These are phyloP conservation scores for Plectrocnemia conspersa DNA, from an alignment of 1,140 invertebrate species.

Conservation along the genomic window DNA sequence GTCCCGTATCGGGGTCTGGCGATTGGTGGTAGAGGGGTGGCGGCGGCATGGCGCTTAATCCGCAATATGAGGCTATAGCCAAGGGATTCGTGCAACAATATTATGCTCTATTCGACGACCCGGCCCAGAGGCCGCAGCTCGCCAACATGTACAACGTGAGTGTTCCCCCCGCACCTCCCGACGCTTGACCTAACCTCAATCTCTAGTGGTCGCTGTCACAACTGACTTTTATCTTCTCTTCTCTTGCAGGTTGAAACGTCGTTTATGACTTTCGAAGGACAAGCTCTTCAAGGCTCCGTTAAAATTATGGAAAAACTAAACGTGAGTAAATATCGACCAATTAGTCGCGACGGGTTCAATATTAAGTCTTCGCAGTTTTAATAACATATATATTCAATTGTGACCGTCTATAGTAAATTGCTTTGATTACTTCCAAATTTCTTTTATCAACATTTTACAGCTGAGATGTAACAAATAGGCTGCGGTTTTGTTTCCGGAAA, in stretches of 20 bases:
- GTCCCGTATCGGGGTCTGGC: too few species aligned
- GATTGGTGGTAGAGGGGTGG: background rate
- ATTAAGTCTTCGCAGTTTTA: too few species aligned
- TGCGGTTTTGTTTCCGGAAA: too few species aligned
- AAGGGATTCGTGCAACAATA: slow-evolving; percentile 92
- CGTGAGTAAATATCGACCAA: too few species aligned
- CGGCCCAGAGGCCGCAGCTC: slow-evolving; percentile 70
- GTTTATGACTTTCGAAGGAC: slow-evolving; percentile 93
- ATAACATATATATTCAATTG: too few species aligned
- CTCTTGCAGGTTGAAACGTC: slow-evolving; percentile 75
- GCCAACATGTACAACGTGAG: slow-evolving; percentile 91
- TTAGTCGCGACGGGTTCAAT: too few species aligned
- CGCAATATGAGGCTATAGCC: slow-evolving; percentile 85
- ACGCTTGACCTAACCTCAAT: background rate
- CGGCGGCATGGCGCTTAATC: slow-evolving; percentile 71
- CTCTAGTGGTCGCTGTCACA: background rate
- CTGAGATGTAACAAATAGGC: too few species aligned
- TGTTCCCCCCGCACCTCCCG: slow-evolving; percentile 36
- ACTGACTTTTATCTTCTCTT: background rate
- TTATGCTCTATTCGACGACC: slow-evolving; percentile 87
- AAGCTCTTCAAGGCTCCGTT: slow-evolving; percentile 81
- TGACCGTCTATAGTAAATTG: too few species aligned
- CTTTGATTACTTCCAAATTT: too few species aligned
- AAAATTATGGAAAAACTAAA: slow-evolving; percentile 94
- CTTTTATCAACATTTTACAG: too few species aligned